Conservation (phyloP, 2,888 invertebrate species). For the Patella caerulea region DNA sequence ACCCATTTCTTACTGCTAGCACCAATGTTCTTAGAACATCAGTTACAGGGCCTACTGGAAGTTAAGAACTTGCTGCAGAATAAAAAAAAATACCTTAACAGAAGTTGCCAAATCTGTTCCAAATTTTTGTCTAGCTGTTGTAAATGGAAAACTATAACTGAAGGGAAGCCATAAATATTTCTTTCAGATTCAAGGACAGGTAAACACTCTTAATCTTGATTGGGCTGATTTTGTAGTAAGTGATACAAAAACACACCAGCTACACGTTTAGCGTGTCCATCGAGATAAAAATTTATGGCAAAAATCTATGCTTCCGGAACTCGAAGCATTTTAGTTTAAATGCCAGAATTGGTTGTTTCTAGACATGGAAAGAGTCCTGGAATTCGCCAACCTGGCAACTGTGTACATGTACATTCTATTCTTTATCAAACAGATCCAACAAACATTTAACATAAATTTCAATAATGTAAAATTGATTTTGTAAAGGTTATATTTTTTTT, state of each 20-base stretch:
- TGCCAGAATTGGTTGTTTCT: conserved; percentile 29
- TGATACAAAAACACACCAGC: conserved; percentile 19
- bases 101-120: conserved; percentile 17
- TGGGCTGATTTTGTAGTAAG: conserved; percentile 22
- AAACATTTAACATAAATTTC: not conserved
- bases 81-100: conserved; percentile 6
- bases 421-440: not conserved
- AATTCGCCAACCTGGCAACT: conserved; percentile 20
- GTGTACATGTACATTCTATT: not conserved
- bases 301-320: conserved; percentile 21
- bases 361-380: conserved; percentile 27
- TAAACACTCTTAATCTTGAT: conserved; percentile 15
- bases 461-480: too few relatives aligned
- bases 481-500: too few relatives aligned
- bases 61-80: conserved; percentile 17
- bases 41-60: not conserved
- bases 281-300: conserved; percentile 18
- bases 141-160: conserved; percentile 3
- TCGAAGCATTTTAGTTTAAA: conserved; percentile 22
- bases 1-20: conserved; percentile 16
- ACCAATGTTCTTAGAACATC: conserved; percentile 4
- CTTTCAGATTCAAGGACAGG: not conserved
- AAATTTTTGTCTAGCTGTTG: conserved; percentile 1
- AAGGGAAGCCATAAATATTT: not conserved
- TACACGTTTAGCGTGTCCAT: conserved; percentile 22